Evolutionary conservation across 2,113 vertebrate genomes (phyloP), one percentile per base, ranked within the genome.

Genomic region (Pelecanus crispus): DNA sequence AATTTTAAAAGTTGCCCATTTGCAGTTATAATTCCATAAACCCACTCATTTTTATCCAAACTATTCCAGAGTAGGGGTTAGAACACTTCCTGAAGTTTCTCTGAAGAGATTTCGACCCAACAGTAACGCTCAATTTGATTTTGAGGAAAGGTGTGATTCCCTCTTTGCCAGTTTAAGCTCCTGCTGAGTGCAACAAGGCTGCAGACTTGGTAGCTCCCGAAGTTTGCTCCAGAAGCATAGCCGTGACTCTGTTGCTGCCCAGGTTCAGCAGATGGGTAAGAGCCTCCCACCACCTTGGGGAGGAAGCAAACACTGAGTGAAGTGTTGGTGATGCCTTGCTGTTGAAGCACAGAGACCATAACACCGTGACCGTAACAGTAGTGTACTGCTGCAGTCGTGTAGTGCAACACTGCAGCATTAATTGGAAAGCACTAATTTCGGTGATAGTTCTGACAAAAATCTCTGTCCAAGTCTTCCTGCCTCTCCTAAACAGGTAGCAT

Each of bases 291-390:
- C 34, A 4, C 32, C 28, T 17, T 56, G 73, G 55, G 47, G 31
- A 56, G 47, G 52, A 88, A 67, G n/a, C 17, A 75, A 63, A n/a
- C 14, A 3, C 22, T 2, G 4, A 6, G 3, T 13, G 36, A 66
- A 34, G 50, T 19, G 38, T 26, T 84, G 36, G 6, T 45, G 24
- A 13, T 26, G 15, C 19, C 7, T 44, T 42, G 34, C 17, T 88
- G 26, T 56, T 56, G 34, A 66, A 67, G 22, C 28, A 47, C 32
- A 25, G 56, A 52, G 25, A 47, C 15, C 0, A 0, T 44, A 47
- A n/a, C 61, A 31, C 45, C 1, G 0, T 31, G 28, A 40, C 24
- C 1, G 0, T 9, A 66, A 36, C 36, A 22, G 13, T 0, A n/a
- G 24, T 1, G 32, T 38, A 15, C 42, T 53, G 31, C 31, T 72